phyloP scores from a whole-genome alignment of 2,113 vertebrate genomes.

The Hiodon tergisus region DNA sequence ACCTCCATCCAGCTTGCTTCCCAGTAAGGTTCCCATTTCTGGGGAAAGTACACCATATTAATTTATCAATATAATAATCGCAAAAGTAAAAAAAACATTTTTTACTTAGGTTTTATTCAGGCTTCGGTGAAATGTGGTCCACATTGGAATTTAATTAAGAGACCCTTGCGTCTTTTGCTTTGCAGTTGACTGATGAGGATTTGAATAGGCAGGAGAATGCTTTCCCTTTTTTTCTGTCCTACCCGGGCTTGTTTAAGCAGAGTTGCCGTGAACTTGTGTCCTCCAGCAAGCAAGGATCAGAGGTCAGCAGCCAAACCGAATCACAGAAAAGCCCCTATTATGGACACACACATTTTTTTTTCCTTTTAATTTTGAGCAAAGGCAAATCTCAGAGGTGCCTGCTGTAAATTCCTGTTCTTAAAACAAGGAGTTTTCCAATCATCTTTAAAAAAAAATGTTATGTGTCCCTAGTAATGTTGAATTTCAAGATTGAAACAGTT shows the following conservation, averaged over 20 bases:
- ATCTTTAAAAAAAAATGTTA: background rate
- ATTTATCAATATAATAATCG: background rate
- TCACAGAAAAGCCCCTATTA: constrained; percentile 53
- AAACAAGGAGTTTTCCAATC: too few species aligned
- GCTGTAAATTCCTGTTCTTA: background rate
- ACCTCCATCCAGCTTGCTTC: too few species aligned
- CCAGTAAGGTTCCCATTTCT: too few species aligned
- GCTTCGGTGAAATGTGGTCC: background rate
- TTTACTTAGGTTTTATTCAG: background rate
- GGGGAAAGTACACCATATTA: too few species aligned
- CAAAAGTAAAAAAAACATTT: background rate
- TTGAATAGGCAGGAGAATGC: constrained; percentile 13
- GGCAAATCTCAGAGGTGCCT: background rate
- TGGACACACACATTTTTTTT: constrained; percentile 31
- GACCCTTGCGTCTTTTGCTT: background rate
- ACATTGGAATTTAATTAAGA: constrained; percentile 16
- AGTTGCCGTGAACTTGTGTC: constrained; percentile 47
- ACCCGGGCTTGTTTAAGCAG: constrained; percentile 18
- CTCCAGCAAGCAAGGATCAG: constrained; percentile 52
- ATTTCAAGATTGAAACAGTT: background rate
- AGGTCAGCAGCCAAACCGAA: constrained; percentile 50
- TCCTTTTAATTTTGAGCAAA: constrained; percentile 11
- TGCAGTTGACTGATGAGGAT: constrained; percentile 25
- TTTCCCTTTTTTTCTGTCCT: constrained; percentile 15
- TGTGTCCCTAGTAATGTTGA: background rate